Conservation (phyloP, 2,888 invertebrate species). For the Drepanosiphum platanoidis region DNA sequence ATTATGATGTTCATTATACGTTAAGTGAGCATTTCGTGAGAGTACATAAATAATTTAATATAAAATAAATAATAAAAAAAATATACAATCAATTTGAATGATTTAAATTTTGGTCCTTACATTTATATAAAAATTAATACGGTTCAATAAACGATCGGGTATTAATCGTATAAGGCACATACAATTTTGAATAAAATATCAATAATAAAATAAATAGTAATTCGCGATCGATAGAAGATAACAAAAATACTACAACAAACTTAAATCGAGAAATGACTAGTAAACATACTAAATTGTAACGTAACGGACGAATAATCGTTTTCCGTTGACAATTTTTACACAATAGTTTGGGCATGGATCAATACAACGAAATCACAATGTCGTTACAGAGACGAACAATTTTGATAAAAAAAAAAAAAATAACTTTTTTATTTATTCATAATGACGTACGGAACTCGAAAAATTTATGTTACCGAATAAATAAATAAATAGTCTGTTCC, state of each 20-base stretch:
- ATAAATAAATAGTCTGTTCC: neutral
- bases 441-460: neutral
- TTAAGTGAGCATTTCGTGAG: conserved; percentile 24
- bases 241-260: neutral
- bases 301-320: too few relatives aligned
- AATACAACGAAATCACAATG: neutral
- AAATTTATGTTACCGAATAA: neutral
- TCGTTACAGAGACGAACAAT: neutral
- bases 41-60: conserved; percentile 23
- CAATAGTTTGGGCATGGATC: neutral
- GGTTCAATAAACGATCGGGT: neutral
- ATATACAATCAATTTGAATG: conserved; percentile 28
- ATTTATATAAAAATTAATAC: conserved; percentile 26
- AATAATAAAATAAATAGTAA: conserved; percentile 10
- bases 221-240: neutral
- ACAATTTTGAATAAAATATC: neutral
- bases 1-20: neutral
- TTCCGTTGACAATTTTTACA: neutral
- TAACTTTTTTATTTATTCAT: neutral
- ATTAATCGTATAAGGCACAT: conserved; percentile 44
- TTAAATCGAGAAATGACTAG: conserved; percentile 29
- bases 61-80: conserved; percentile 23
- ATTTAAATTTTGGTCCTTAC: conserved; percentile 32
- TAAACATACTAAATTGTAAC: neutral
- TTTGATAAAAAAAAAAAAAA: neutral